Percentiles rank a stretch among this genome's conserved stretches.
Evolutionary conservation across 2,797 vertebrate genomes (phyloP).

Genomic region (Graptemys geographica): DNA sequence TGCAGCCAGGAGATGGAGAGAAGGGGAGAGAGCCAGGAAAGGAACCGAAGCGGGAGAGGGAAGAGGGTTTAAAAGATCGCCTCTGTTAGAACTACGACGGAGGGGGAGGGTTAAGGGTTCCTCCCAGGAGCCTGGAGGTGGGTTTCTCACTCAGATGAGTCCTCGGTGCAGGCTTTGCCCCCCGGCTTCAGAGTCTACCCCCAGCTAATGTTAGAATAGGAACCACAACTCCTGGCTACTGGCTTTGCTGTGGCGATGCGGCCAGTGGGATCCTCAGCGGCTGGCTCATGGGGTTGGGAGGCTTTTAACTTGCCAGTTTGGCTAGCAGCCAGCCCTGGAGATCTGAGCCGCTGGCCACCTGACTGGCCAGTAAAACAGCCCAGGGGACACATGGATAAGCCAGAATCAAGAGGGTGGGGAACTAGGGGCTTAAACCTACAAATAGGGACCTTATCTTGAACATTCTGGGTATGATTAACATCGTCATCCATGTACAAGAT

Average conservation of each 20-base stretch:
- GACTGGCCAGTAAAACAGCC: too few relatives aligned
- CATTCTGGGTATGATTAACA: too few relatives aligned
- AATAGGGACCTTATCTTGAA: too few relatives aligned
- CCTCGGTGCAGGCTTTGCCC: background rate
- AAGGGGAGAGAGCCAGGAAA: background rate
- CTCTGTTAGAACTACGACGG: background rate
- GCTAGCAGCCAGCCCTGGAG: too few relatives aligned
- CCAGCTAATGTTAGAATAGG: background rate
- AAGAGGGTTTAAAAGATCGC: background rate
- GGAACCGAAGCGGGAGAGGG: conserved; percentile 81
- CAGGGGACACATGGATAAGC: too few relatives aligned
- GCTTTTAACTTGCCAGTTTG: background rate
- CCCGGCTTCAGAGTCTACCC: background rate
- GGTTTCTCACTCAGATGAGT: background rate
- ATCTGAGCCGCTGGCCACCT: too few relatives aligned
- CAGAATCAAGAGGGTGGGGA: too few relatives aligned
- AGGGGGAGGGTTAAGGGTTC: background rate
- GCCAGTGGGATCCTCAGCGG: background rate
- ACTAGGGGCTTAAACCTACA: too few relatives aligned
- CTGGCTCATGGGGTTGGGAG: too few relatives aligned
- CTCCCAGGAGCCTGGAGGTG: background rate
- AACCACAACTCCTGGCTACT: background rate
- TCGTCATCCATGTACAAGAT: too few relatives aligned
- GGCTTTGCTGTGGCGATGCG: too few relatives aligned
- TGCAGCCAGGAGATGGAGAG: background rate